phyloP scores from a whole-genome alignment of 2,888 invertebrate genomes.

The Amiota mariae region DNA sequence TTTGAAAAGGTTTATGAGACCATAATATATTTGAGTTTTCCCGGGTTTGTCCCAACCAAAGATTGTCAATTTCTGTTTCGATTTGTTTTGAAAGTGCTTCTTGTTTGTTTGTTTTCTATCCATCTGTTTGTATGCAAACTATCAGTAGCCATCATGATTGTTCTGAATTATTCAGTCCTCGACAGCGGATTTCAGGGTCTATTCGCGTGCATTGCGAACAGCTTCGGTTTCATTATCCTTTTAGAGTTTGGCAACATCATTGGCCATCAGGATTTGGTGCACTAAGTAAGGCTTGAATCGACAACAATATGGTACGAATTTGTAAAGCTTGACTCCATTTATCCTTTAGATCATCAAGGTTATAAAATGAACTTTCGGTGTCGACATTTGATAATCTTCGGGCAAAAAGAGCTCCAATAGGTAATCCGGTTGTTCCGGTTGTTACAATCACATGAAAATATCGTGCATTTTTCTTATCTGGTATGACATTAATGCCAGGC shows the following conservation, averaged over 20 bases:
- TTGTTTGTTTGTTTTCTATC: no score
- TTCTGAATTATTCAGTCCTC: conserved; percentile 75
- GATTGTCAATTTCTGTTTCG: no score
- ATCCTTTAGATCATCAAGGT: conserved; percentile 98
- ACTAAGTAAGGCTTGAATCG: conserved; percentile 98
- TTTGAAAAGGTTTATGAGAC: no score
- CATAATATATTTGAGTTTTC: no score
- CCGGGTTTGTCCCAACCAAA: no score
- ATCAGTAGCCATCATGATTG: no score
- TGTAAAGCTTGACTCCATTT: conserved; percentile 99
- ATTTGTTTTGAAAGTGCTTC: no score
- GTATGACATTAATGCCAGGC: conserved; percentile 97
- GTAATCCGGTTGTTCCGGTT: conserved; percentile 95
- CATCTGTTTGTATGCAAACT: no score
- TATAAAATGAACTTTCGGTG: conserved; percentile 99
- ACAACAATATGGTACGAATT: conserved; percentile 98
- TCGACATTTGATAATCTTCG: conserved; percentile 99
- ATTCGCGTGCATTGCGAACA: conserved; percentile 95
- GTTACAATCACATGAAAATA: conserved; percentile 99
- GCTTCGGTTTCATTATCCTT: conserved; percentile 99
- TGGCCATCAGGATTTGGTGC: conserved; percentile 99
- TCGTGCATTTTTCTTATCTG: conserved; percentile 95
- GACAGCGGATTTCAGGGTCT: conserved; percentile 96
- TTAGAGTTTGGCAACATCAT: conserved; percentile 99
- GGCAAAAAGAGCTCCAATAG: conserved; percentile 99